phyloP scores from a whole-genome alignment of 1,140 invertebrate species.

The Caenorhabditis inopinata region DNA sequence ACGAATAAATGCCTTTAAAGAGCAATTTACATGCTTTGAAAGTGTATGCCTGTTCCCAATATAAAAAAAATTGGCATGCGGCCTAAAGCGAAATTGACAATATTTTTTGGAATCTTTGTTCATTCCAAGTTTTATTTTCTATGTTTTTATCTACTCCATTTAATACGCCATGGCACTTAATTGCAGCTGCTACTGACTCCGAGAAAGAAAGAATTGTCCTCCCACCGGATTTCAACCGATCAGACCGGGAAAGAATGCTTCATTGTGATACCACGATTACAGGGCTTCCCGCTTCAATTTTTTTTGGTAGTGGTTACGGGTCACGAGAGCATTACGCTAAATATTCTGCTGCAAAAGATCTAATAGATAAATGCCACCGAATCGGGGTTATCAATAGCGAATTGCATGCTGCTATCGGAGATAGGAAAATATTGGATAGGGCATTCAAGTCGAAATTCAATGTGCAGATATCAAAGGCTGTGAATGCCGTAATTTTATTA shows the following conservation, averaged over 20 bases:
- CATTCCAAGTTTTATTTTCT: no score
- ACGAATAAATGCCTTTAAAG: no score
- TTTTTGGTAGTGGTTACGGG: conserved; percentile 10
- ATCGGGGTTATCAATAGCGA: background rate
- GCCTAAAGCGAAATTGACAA: no score
- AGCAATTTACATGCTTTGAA: no score
- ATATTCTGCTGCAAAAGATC: background rate
- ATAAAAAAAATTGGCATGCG: no score
- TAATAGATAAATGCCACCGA: background rate
- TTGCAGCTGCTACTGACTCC: background rate
- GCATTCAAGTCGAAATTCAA: background rate
- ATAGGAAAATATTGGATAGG: background rate
- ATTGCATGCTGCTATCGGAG: background rate
- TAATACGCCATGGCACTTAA: no score
- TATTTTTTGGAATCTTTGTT: no score
- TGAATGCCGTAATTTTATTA: background rate
- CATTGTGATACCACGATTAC: conserved; percentile 13
- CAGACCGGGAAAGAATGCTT: conserved; percentile 11
- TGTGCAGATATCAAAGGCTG: background rate
- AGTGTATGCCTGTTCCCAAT: no score
- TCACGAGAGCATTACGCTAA: conserved; percentile 3
- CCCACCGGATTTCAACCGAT: background rate
- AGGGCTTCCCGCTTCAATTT: background rate
- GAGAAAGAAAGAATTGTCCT: background rate
- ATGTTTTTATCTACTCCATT: background rate